A percentile compares a stretch with the other conserved stretches of the same genome.
Evolutionary conservation across 2,113 vertebrate genomes (phyloP).

Genomic region (Equus przewalskii): DNA sequence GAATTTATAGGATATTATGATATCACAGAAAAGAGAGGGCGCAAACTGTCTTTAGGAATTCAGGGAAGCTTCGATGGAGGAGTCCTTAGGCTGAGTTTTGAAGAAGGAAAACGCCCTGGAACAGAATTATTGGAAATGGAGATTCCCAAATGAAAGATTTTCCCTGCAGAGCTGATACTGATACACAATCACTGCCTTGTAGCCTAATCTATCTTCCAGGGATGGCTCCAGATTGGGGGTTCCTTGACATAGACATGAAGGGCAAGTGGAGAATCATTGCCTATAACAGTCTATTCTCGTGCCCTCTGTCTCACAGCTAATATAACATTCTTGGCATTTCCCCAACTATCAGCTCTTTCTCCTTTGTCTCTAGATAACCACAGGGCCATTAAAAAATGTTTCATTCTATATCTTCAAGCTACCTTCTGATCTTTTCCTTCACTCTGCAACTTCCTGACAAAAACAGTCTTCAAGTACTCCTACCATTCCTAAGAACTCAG

Average conservation of each 20-base stretch:
- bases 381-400: no score
- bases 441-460: not conserved
- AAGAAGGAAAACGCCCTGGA: not conserved
- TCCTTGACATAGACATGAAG: not conserved
- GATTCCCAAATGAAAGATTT: not conserved
- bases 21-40: not conserved
- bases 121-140: not conserved
- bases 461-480: not conserved
- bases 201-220: not conserved
- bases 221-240: not conserved
- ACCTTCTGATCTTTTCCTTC: not conserved
- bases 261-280: no score
- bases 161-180: not conserved
- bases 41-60: not conserved
- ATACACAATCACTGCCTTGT: not conserved
- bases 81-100: not conserved
- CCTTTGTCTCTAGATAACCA: no score
- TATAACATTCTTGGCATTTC: no score
- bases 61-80: not conserved
- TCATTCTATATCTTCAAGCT: not conserved
- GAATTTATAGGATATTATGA: not conserved
- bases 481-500: not conserved
- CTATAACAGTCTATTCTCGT: no score
- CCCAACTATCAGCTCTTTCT: no score
- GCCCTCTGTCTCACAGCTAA: no score